These are phyloP conservation scores for Cydia strobilella DNA, from an alignment of 1,140 invertebrate genomes.

Conservation along the genomic window DNA sequence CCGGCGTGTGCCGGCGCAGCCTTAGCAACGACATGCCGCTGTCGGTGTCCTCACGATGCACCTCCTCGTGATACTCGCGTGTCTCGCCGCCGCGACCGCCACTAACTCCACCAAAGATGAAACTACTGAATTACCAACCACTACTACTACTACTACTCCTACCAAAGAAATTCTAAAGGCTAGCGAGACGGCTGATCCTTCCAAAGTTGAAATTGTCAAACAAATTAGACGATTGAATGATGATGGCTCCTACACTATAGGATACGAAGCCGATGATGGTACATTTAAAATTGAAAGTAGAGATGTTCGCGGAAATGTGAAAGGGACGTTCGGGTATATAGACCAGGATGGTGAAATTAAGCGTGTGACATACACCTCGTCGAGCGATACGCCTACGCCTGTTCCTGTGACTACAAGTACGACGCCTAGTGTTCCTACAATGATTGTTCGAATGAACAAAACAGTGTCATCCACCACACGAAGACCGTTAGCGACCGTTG, in stretches of 20 bases:
- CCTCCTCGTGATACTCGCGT: slow-evolving; percentile 59
- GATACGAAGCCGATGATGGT: slow-evolving; percentile 91
- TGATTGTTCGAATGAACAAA: slow-evolving; percentile 73
- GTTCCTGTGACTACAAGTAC: slow-evolving; percentile 72
- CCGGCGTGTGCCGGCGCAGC: slow-evolving; percentile 55
- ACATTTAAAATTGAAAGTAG: slow-evolving; percentile 92
- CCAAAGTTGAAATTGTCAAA: slow-evolving; percentile 84
- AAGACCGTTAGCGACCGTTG: slow-evolving; percentile 70
- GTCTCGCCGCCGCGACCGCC: slow-evolving; percentile 75
- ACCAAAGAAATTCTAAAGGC: slow-evolving; percentile 79
- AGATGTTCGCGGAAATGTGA: slow-evolving; percentile 89
- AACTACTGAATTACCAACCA: slow-evolving; percentile 46
- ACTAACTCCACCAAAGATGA: slow-evolving; percentile 77
- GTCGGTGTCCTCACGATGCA: slow-evolving; percentile 65
- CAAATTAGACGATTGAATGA: slow-evolving; percentile 90
- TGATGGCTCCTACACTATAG: slow-evolving; percentile 92
- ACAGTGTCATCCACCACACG: slow-evolving; percentile 74
- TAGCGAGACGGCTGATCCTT: slow-evolving; percentile 80
- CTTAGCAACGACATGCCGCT: slow-evolving; percentile 71
- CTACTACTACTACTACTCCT: slow-evolving; percentile 53
- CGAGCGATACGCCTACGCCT: slow-evolving; percentile 76
- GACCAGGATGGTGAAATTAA: slow-evolving; percentile 90
- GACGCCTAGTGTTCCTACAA: slow-evolving; percentile 69
- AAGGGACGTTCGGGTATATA: slow-evolving; percentile 92
- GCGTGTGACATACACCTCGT: slow-evolving; percentile 89